Percentiles rank a stretch among this genome's conserved stretches.
phyloP scores from a whole-genome alignment of 2,113 vertebrate species.

The Copsychus sechellarum region DNA sequence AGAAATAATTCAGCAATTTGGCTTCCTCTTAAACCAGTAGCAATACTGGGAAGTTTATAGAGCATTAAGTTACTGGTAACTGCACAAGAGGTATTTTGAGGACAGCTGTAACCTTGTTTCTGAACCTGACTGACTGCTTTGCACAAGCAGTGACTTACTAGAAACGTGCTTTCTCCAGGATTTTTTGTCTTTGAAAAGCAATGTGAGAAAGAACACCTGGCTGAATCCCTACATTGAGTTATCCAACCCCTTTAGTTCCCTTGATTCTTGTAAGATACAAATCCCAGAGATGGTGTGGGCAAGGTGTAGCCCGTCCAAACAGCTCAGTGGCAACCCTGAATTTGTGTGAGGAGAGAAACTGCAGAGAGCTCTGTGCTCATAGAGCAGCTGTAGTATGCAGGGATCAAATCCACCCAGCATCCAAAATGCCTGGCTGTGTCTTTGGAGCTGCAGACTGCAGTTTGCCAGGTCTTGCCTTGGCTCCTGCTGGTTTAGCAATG shows the following conservation, averaged over 20 bases:
- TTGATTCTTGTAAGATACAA: not conserved
- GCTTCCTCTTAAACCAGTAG: not conserved
- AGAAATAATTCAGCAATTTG: not conserved
- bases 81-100: not conserved
- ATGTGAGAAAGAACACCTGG: not conserved
- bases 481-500: not conserved
- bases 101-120: not conserved
- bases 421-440: not conserved
- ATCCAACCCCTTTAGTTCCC: accelerated
- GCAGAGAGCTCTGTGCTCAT: not conserved
- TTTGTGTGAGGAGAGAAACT: not conserved
- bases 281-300: not conserved
- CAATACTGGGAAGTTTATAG: not conserved
- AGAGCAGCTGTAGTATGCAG: not conserved
- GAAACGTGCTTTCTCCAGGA: not conserved
- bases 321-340: not conserved
- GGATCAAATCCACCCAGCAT: not conserved
- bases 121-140: not conserved
- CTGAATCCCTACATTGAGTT: not conserved
- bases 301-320: not conserved
- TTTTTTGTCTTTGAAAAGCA: not conserved
- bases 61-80: not conserved
- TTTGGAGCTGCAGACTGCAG: not conserved
- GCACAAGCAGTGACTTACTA: not conserved
- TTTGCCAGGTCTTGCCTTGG: not conserved